A percentile compares a stretch with the other conserved stretches of the same genome.
Conservation (phyloP, 1,140 invertebrate genomes). For the Drosophila murphyi region DNA sequence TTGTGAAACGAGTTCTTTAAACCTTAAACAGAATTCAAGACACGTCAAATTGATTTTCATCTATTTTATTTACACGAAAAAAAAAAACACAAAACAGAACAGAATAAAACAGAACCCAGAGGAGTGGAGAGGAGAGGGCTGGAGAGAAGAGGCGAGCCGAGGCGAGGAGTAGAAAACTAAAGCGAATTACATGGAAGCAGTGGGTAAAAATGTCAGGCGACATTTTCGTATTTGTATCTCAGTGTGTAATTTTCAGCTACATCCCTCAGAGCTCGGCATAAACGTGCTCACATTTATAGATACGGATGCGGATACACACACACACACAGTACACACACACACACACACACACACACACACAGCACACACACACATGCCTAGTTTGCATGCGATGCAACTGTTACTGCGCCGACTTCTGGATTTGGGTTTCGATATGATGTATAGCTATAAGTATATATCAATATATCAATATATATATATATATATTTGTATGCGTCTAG, state of each 20-base stretch:
- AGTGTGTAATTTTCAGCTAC: slow-evolving; percentile 47
- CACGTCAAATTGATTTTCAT: slow-evolving; percentile 82
- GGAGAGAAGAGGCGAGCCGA: slow-evolving; percentile 20
- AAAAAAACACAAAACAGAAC: slow-evolving; percentile 13
- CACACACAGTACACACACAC: neutral
- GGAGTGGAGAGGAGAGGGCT: slow-evolving; percentile 8
- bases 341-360: slow-evolving; percentile 19
- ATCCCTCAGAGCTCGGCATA: slow-evolving; percentile 33
- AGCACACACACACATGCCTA: neutral
- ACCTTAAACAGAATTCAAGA: slow-evolving; percentile 77
- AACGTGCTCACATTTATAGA: slow-evolving; percentile 66
- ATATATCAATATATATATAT: too few relatives aligned
- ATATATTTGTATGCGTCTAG: too few relatives aligned
- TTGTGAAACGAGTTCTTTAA: slow-evolving; percentile 77
- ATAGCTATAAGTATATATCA: too few relatives aligned
- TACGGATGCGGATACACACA: slow-evolving; percentile 24
- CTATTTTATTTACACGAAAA: slow-evolving; percentile 74
- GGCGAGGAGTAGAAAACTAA: slow-evolving; percentile 34
- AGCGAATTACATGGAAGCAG: slow-evolving; percentile 62
- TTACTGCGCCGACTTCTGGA: slow-evolving; percentile 14
- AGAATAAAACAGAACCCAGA: neutral
- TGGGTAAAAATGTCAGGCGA: slow-evolving; percentile 60
- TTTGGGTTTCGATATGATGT: neutral
- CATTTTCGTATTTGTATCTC: slow-evolving; percentile 32
- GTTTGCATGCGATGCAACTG: slow-evolving; percentile 25